These are phyloP conservation scores for Elaeidobius kamerunicus DNA, from an alignment of 2,888 invertebrate genomes.

Conservation along the genomic window DNA sequence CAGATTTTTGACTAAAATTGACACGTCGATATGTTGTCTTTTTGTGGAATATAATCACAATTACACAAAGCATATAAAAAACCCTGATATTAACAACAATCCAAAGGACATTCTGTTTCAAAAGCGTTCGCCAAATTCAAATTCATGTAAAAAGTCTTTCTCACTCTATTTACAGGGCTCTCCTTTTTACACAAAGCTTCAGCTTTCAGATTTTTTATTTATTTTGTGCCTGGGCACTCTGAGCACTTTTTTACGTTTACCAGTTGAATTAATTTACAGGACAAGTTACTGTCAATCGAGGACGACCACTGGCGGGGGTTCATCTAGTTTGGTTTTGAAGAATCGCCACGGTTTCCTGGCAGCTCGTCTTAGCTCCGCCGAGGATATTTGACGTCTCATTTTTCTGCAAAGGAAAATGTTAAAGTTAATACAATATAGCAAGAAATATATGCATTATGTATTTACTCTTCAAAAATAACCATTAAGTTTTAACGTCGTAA, in stretches of 20 bases:
- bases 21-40: neutral
- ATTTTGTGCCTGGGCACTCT: slow-evolving; percentile 37
- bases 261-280: slow-evolving; percentile 35
- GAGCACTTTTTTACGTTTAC: slow-evolving; percentile 40
- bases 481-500: no score
- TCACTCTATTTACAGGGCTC: slow-evolving; percentile 16
- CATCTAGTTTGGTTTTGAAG: slow-evolving; percentile 52
- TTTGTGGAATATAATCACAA: no score
- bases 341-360: slow-evolving; percentile 83
- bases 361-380: slow-evolving; percentile 75
- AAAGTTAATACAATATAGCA: no score
- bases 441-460: no score
- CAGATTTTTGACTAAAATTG: neutral
- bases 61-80: slow-evolving; percentile 1
- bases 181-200: slow-evolving; percentile 14
- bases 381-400: slow-evolving; percentile 76
- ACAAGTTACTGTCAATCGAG: slow-evolving; percentile 62
- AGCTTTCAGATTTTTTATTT: slow-evolving; percentile 8
- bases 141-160: slow-evolving; percentile 16
- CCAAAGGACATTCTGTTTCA: slow-evolving; percentile 11
- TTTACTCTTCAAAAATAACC: no score
- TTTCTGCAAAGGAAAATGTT: slow-evolving; percentile 61
- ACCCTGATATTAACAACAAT: slow-evolving; percentile 14
- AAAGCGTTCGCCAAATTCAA: slow-evolving; percentile 9
- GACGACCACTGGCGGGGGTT: slow-evolving; percentile 68